These are phyloP conservation scores for Strigamia transsilvanica DNA, from an alignment of 2,888 invertebrate genomes.

Conservation along the genomic window DNA sequence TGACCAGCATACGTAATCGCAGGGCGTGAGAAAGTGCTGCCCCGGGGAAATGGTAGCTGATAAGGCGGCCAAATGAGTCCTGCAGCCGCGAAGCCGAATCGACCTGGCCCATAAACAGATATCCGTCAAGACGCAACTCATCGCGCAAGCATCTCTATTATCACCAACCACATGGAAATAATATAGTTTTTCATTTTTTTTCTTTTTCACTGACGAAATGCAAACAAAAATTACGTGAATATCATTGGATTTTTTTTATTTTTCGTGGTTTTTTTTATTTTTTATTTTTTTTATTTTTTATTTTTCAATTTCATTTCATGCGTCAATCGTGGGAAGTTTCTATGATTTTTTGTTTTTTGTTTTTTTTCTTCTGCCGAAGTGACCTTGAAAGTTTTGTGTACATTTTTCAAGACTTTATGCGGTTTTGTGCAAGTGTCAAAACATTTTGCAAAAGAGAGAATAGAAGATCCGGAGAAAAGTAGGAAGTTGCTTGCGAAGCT, in stretches of 20 bases:
- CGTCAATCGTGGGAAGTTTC: slow-evolving; percentile 1
- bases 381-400: slow-evolving; percentile 14
- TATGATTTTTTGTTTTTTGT: neutral
- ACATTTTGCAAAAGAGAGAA: neutral
- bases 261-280: neutral
- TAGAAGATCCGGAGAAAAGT: neutral
- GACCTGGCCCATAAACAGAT: slow-evolving; percentile 43
- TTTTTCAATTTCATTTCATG: neutral
- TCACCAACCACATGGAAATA: slow-evolving; percentile 37
- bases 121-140: slow-evolving; percentile 43
- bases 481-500: neutral
- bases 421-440: slow-evolving; percentile 44
- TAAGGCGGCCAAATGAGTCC: slow-evolving; percentile 32
- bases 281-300: neutral
- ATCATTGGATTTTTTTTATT: neutral
- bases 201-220: neutral
- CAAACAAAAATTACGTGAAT: neutral
- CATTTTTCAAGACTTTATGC: neutral
- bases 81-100: slow-evolving; percentile 28
- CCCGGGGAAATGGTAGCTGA: slow-evolving; percentile 50
- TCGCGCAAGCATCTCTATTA: slow-evolving; percentile 38
- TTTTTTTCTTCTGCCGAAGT: neutral
- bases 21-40: slow-evolving; percentile 53
- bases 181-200: neutral
- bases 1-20: slow-evolving; percentile 45